These are phyloP conservation scores for Muschampia plurimacula DNA, from an alignment of 2,888 invertebrate species.

Conservation along the genomic window DNA sequence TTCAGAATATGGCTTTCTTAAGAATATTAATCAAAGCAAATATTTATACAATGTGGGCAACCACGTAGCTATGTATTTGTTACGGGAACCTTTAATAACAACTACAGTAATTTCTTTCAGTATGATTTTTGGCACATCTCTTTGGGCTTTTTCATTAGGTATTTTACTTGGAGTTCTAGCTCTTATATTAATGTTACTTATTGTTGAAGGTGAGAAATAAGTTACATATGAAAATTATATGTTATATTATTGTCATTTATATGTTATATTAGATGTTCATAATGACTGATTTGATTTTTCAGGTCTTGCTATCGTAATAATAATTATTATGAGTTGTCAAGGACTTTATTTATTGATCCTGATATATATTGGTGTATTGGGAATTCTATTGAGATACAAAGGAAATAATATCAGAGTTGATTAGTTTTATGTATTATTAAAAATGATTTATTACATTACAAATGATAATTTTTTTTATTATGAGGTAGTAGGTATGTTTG, in stretches of 20 bases:
- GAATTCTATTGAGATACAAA: slow-evolving; percentile 13
- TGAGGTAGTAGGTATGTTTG: too few relatives aligned
- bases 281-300: neutral
- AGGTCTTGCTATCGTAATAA: slow-evolving; percentile 27
- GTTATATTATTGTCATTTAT: neutral
- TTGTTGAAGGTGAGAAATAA: slow-evolving; percentile 26
- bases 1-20: slow-evolving; percentile 20
- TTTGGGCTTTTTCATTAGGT: slow-evolving; percentile 3
- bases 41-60: neutral
- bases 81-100: slow-evolving; percentile 56
- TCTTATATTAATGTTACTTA: slow-evolving; percentile 18
- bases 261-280: neutral
- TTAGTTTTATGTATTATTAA: neutral
- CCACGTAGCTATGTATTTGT: slow-evolving; percentile 32
- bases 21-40: slow-evolving; percentile 3
- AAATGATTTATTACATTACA: too few relatives aligned
- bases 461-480: too few relatives aligned
- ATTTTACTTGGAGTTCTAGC: slow-evolving; percentile 18
- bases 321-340: slow-evolving; percentile 33
- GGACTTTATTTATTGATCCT: slow-evolving; percentile 4
- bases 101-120: slow-evolving; percentile 49
- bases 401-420: neutral
- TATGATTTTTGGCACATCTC: slow-evolving; percentile 14
- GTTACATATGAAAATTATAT: neutral
- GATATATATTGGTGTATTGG: neutral